These are phyloP conservation scores for Urophycis tenuis DNA, from an alignment of 2,797 vertebrate species.

Conservation along the genomic window DNA sequence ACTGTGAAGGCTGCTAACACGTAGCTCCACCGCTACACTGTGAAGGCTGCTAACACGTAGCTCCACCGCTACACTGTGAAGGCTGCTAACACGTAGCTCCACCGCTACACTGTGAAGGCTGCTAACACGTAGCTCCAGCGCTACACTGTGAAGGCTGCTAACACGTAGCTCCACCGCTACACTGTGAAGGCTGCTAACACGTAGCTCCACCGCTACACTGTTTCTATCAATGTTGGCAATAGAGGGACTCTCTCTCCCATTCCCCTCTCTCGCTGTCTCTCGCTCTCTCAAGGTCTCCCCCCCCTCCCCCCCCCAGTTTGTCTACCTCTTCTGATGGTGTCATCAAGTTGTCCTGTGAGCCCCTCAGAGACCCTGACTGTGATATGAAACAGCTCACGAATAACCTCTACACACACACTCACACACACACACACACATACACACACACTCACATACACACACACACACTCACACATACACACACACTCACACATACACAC, in stretches of 20 bases:
- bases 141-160: no score
- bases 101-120: no score
- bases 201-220: background rate
- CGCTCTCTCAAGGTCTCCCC: conserved; percentile 31
- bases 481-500: background rate
- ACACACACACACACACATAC: conserved; percentile 5
- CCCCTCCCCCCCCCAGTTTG: conserved; percentile 9
- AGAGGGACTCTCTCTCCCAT: background rate
- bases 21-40: no score
- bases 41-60: no score
- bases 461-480: background rate
- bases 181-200: no score
- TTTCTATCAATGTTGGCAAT: background rate
- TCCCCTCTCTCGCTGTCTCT: conserved; percentile 4
- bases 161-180: no score
- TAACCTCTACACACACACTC: background rate
- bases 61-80: no score
- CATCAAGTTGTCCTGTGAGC: background rate
- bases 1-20: no score
- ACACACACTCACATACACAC: background rate
- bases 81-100: no score
- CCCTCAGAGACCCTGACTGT: background rate
- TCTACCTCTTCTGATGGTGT: background rate
- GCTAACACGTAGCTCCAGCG: no score
- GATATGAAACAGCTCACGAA: background rate